Base-by-base conservation (phyloP, 2,888 invertebrate genomes). In the Amiota mariae region DNA sequence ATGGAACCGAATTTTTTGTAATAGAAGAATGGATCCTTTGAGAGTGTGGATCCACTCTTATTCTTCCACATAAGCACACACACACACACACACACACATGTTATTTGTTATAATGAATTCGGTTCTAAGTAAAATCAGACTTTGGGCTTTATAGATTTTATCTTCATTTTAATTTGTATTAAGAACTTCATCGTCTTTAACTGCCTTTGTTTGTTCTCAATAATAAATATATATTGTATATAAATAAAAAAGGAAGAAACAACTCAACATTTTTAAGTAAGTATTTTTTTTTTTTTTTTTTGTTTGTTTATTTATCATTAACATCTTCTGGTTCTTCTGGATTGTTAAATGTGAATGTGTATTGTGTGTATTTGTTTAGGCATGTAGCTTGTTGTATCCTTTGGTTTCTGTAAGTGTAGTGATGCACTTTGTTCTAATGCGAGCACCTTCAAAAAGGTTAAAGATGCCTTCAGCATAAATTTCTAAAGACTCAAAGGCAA, bases 91-190 rank as follows among this genome's bases (percentile, higher is more conserved):
- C 8, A 36, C 36, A 36, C 8, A 36, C 8, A 36, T 59, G 56
- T 64, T 75, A 76, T 61, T 71, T n/a, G 51, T 36, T 20, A 10
- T 54, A 13, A 49, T 13, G 63, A 79, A 80, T 83, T 86, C 79
- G 78, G 82, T 85, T 87, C 83, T 77, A 82, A 75, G 83, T 85
- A 82, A 85, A 85, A 87, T 86, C 87, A 82, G 87, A 80, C 87
- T 87, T 82, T 82, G 86, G 87, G 88, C 75, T 78, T 80, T 73
- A 72, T 15, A 59, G 72, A 63, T n/a, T 66, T 66, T 47, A 15
- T 12, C 49, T 36, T 36, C 36, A 36, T 36, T 36, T 6, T 36
- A 36, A 36, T 36, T 36, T 36, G 36, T 36, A 36, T 36, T 36
- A 6, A 36, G 36, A 36, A 36, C 36, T 36, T 36, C 36, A 36